Evolutionary conservation across 2,797 vertebrate species (phyloP).

Genomic region (Galagoides demidoff): DNA sequence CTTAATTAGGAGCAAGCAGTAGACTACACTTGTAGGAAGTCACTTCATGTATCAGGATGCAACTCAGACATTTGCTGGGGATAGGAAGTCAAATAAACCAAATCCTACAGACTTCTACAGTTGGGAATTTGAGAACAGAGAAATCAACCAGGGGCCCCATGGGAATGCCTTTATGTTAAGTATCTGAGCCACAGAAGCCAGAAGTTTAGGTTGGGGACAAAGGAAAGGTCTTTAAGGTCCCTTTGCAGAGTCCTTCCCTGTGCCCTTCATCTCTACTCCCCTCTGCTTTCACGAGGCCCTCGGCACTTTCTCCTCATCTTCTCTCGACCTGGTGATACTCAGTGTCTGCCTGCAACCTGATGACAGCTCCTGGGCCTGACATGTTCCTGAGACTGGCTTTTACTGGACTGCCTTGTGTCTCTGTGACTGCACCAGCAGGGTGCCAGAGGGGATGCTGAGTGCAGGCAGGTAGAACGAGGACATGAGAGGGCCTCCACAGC

Average conservation of each 20-base stretch:
- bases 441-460: not conserved
- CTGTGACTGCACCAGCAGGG: not conserved
- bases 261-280: not conserved
- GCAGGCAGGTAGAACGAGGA: not conserved
- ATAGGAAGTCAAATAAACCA: not conserved
- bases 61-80: not conserved
- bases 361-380: not conserved
- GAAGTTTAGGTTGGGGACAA: not conserved
- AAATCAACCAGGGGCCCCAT: not conserved
- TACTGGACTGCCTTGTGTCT: not conserved
- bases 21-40: not conserved
- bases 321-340: not conserved
- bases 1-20: not conserved
- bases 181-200: not conserved
- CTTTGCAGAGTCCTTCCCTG: not conserved
- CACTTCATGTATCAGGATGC: slow-evolving; percentile 5
- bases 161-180: not conserved
- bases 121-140: not conserved
- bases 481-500: not conserved
- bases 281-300: not conserved
- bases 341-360: not conserved
- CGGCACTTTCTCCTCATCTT: not conserved
- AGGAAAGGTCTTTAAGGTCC: not conserved
- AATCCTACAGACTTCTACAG: not conserved
- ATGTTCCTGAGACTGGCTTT: not conserved